Evolutionary conservation across 2,888 invertebrate genomes (phyloP), one percentile per base, ranked within the genome.

Genomic region (Acronicta alni): DNA sequence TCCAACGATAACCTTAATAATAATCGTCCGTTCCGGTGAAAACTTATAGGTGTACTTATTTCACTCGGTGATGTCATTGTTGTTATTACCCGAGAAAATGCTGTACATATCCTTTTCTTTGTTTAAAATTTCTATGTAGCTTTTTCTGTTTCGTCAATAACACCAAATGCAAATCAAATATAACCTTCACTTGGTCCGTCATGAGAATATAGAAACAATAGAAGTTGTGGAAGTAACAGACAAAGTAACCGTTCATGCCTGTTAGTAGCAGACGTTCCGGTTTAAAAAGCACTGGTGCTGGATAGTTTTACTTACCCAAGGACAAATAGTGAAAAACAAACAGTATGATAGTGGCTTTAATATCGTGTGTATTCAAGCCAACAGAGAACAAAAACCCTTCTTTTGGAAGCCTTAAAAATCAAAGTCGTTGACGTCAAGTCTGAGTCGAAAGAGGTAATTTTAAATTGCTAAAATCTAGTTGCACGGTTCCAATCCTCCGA

Each of bases 171-270:
- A 7, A 6, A 5, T 35, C n/a, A 7, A n/a, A n/a, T 35, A 35
- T 35, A 35, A n/a, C 35, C 35, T 35, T 32, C 9, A 30, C 26
- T 30, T 35, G 12, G n/a, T 35, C 35, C 35, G 35, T 35, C n/a
- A n/a, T n/a, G 35, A 35, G 35, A 35, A 35, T 35, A 35, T 35
- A n/a, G n/a, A n/a, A n/a, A 35, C 35, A 35, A 35, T 35, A n/a
- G 32, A 3, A 32, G 30, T 3, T n/a, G n/a, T n/a, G 1, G 14
- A 35, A 35, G 14, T 35, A 35, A n/a, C n/a, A n/a, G 35, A n/a
- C n/a, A 35, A 30, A 2, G 6, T 35, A n/a, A 6, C 10, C 2
- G n/a, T n/a, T 35, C 7, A n/a, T 30, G 30, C 30, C 12, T 30
- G 10, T n/a, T n/a, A 6, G n/a, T n/a, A 5, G 35, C n/a, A 35